These are phyloP conservation scores for Carterocephalus palaemon DNA, from an alignment of 2,888 invertebrate genomes.

Conservation along the genomic window DNA sequence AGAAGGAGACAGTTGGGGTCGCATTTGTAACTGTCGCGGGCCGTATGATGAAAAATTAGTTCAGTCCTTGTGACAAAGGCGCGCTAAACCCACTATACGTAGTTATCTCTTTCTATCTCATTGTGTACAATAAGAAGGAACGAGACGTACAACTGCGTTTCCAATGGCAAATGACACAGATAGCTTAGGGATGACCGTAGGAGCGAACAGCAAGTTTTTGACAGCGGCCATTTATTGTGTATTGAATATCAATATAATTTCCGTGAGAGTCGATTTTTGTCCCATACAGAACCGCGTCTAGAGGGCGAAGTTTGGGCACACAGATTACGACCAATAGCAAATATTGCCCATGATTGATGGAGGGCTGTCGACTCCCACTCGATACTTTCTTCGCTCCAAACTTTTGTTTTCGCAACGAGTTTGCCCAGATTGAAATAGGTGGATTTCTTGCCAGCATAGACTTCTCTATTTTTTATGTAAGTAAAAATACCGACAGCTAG, in stretches of 20 bases:
- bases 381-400: conserved; percentile 45
- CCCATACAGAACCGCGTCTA: conserved; percentile 62
- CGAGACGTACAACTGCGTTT: conserved; percentile 61
- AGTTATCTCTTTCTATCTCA: conserved; percentile 59
- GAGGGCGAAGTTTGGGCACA: conserved; percentile 69
- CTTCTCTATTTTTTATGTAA: conserved; percentile 2
- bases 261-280: conserved; percentile 77
- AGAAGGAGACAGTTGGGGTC: conserved; percentile 78
- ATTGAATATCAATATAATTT: conserved; percentile 80
- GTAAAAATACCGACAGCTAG: neutral
- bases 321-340: conserved; percentile 75
- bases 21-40: conserved; percentile 79
- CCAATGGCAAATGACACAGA: conserved; percentile 78
- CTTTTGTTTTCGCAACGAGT: conserved; percentile 45
- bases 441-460: neutral
- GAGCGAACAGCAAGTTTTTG: conserved; percentile 79
- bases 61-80: conserved; percentile 77
- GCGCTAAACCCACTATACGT: conserved; percentile 70
- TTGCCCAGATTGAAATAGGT: conserved; percentile 24
- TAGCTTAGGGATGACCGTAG: conserved; percentile 80
- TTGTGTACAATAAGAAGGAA: conserved; percentile 40
- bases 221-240: conserved; percentile 78
- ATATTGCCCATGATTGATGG: conserved; percentile 71
- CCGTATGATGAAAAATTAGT: conserved; percentile 81
- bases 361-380: conserved; percentile 48